These are phyloP conservation scores for Epinotia ramella DNA, from an alignment of 2,888 invertebrate genomes.

Conservation along the genomic window DNA sequence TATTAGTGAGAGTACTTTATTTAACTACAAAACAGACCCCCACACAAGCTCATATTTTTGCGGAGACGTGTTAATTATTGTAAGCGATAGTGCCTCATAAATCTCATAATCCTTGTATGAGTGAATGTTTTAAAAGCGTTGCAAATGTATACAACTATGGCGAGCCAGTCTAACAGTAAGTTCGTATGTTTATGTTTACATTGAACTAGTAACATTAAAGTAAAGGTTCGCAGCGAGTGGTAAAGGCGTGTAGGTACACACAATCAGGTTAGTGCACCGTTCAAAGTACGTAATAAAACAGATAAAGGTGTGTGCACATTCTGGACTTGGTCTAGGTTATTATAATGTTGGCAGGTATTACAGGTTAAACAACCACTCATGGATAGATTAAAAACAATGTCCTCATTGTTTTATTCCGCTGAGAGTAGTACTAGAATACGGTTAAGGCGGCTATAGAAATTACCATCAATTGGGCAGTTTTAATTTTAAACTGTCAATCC, in stretches of 20 bases:
- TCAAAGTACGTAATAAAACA: background rate
- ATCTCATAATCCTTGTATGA: background rate
- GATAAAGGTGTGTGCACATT: background rate
- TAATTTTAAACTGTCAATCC: background rate
- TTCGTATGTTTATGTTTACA: constrained; percentile 35
- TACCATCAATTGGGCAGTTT: background rate
- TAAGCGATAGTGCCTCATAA: background rate
- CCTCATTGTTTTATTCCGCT: too few relatives aligned
- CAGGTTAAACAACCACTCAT: too few relatives aligned
- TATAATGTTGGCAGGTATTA: too few relatives aligned
- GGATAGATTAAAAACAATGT: too few relatives aligned
- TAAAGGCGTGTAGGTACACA: constrained; percentile 34
- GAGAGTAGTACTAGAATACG: too few relatives aligned
- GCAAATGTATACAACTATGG: constrained; percentile 16
- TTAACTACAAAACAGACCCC: too few relatives aligned
- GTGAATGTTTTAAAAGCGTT: constrained; percentile 20
- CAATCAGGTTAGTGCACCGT: background rate
- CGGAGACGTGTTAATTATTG: too few relatives aligned
- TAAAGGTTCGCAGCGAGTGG: constrained; percentile 39
- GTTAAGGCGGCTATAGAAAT: background rate
- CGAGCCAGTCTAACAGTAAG: constrained; percentile 19
- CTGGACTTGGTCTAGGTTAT: background rate
- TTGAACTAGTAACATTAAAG: constrained; percentile 33
- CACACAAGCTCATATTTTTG: too few relatives aligned
- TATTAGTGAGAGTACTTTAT: too few relatives aligned